These are phyloP conservation scores for Lasioglossum morio DNA, from an alignment of 2,888 invertebrate genomes.

Conservation along the genomic window DNA sequence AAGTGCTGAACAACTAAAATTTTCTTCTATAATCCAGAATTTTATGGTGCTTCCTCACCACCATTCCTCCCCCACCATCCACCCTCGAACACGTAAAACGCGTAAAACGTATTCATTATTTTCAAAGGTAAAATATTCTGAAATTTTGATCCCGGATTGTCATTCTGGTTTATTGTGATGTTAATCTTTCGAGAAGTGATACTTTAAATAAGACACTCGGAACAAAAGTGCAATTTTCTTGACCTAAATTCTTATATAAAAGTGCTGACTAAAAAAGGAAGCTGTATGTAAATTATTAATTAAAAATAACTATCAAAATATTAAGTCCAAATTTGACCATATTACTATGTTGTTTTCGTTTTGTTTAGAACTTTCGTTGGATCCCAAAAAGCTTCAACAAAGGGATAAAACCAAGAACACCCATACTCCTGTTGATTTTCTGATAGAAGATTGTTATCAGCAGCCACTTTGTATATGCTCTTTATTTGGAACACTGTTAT, in stretches of 20 bases:
- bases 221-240: neutral
- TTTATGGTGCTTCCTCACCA: neutral
- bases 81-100: neutral
- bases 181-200: neutral
- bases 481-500: neutral
- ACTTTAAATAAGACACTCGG: neutral
- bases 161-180: neutral
- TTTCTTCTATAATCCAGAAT: conserved; percentile 13
- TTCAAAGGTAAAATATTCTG: neutral
- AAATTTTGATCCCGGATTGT: neutral
- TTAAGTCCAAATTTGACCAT: neutral
- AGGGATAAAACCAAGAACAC: neutral
- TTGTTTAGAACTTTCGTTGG: neutral
- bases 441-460: neutral
- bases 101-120: conserved; percentile 1
- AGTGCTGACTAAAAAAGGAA: neutral
- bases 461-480: neutral
- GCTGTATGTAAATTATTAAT: neutral
- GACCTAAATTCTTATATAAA: neutral
- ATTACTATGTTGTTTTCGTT: neutral
- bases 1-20: conserved; percentile 28
- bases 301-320: neutral
- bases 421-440: neutral
- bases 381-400: neutral
- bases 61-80: too few species aligned